Evolutionary conservation across 2,797 vertebrate species (phyloP).

Genomic region (Rhabdomys pumilio): DNA sequence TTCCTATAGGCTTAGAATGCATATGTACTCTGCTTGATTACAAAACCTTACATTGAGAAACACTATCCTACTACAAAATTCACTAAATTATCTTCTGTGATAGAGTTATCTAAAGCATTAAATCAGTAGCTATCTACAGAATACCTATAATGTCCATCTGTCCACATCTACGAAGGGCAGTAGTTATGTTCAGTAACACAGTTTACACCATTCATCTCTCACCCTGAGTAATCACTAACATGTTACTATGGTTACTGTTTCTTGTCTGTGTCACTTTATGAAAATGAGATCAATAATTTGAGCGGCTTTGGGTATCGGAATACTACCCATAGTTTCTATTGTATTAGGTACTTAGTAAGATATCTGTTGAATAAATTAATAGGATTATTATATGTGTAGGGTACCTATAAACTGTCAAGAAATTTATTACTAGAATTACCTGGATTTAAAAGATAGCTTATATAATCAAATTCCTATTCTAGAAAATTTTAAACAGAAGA

Average conservation of each 20-base stretch:
- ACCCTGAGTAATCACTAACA: conserved; percentile 35
- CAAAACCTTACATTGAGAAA: conserved; percentile 40
- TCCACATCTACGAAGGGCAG: not conserved
- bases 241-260: not conserved
- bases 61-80: conserved; percentile 17
- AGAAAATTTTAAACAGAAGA: not conserved
- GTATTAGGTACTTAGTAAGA: conserved; percentile 41
- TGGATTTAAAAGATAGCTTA: conserved; percentile 1
- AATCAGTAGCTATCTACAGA: not conserved
- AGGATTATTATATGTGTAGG: not conserved
- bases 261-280: conserved; percentile 21
- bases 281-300: conserved; percentile 40
- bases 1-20: not conserved
- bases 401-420: conserved; percentile 32
- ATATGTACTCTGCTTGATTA: conserved; percentile 3
- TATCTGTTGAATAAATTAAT: conserved; percentile 36
- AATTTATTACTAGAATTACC: conserved; percentile 26
- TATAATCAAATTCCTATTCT: not conserved
- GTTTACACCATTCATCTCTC: not conserved
- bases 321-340: not conserved
- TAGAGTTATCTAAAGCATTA: conserved; percentile 29
- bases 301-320: not conserved
- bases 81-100: conserved; percentile 1
- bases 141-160: not conserved
- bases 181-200: not conserved